These are phyloP conservation scores for Eurypyga helias DNA, from an alignment of 2,113 vertebrate species.

Conservation along the genomic window DNA sequence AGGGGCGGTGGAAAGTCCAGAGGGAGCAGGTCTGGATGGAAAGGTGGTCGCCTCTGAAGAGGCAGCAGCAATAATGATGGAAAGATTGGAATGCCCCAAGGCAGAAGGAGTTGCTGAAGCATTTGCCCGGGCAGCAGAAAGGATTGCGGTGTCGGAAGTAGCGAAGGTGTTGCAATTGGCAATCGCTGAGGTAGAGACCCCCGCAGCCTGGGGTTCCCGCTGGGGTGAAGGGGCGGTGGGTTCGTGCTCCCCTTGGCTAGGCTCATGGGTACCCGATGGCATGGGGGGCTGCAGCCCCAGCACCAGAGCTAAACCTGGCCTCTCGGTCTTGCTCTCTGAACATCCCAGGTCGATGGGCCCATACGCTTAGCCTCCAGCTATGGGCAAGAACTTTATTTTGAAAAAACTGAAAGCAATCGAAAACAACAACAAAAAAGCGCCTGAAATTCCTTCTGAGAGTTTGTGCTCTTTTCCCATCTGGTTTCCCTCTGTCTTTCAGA, in stretches of 20 bases:
- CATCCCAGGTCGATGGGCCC: not conserved
- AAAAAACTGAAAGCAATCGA: not conserved
- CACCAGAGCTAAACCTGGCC: not conserved
- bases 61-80: fast-evolving
- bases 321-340: not conserved
- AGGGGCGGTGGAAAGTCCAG: not conserved
- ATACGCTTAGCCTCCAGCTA: not conserved
- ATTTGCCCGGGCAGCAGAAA: slow-evolving; percentile 20
- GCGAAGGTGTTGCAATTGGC: slow-evolving; percentile 34
- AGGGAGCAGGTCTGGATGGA: not conserved
- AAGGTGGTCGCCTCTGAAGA: not conserved
- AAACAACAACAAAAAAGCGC: not conserved
- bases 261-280: fast-evolving
- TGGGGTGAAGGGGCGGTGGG: not conserved
- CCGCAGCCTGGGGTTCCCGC: fast-evolving
- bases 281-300: not conserved
- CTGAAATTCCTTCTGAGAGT: not conserved
- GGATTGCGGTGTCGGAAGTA: slow-evolving; percentile 1
- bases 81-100: not conserved
- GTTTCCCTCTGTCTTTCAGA: slow-evolving; percentile 60
- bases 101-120: not conserved
- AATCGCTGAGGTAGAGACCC: slow-evolving; percentile 28
- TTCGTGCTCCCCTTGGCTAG: not conserved
- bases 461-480: slow-evolving; percentile 54
- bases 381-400: not conserved